Conservation (phyloP, 2,888 invertebrate genomes). For the Hartigia nigra region DNA sequence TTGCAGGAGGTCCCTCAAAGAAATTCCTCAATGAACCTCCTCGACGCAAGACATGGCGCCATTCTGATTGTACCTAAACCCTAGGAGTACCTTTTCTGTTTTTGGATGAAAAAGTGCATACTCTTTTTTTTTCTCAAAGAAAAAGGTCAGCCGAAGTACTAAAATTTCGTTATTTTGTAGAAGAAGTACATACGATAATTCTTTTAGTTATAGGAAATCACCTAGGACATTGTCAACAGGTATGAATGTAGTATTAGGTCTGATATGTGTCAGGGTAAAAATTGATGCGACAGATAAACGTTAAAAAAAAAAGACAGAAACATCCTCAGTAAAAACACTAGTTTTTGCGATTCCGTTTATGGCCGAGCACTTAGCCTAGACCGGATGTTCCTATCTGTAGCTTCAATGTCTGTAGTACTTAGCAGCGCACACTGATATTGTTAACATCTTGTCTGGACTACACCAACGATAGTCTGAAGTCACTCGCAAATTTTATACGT, state of each 20-base stretch:
- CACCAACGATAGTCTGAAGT: not conserved
- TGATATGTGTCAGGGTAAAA: not conserved
- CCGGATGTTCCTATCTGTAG: not conserved
- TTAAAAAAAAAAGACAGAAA: not conserved
- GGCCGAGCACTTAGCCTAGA: not conserved
- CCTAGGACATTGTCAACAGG: not conserved
- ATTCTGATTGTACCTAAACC: not conserved
- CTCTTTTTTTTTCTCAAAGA: not conserved
- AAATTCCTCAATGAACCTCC: conserved; percentile 27
- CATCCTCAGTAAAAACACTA: not conserved
- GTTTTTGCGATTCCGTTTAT: not conserved
- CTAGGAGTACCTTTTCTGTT: not conserved
- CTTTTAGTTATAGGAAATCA: not conserved
- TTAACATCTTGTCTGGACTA: not conserved
- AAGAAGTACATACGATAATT: not conserved
- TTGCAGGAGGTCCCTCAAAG: conserved; percentile 15
- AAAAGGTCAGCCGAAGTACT: not conserved
- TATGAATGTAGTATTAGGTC: not conserved
- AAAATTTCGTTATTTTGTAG: not conserved
- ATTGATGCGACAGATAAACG: not conserved
- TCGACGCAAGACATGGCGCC: conserved; percentile 16
- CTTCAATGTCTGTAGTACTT: not conserved
- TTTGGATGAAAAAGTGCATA: not conserved
- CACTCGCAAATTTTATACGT: not conserved
- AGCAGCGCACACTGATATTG: not conserved